Evolutionary conservation across 1,140 invertebrate genomes (phyloP).

Genomic region (Ectropis grisescens): DNA sequence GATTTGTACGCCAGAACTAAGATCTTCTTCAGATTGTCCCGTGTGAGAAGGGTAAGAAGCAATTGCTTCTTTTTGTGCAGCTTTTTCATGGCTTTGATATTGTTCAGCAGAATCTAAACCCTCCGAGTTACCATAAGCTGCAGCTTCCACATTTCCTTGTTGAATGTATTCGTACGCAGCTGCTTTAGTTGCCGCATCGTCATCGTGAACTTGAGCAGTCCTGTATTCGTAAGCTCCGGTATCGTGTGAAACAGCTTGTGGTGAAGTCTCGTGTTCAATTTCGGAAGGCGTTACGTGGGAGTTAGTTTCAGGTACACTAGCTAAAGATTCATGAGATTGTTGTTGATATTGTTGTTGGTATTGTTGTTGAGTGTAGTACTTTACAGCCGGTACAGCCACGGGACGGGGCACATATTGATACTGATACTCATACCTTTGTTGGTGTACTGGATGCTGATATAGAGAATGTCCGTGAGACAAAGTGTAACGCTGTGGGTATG

Average conservation of each 20-base stretch:
- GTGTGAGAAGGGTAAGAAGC: conserved; percentile 26
- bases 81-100: conserved; percentile 22
- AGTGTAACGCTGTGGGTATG: conserved; percentile 37
- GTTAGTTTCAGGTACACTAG: neutral
- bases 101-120: conserved; percentile 5
- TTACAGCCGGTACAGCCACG: conserved; percentile 18
- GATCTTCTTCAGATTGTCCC: conserved; percentile 14
- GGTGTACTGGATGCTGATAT: conserved; percentile 31
- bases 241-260: no score
- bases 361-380: conserved; percentile 36
- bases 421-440: conserved; percentile 37
- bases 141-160: neutral
- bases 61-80: conserved; percentile 21
- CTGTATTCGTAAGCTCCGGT: no score
- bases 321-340: conserved; percentile 2
- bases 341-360: conserved; percentile 22
- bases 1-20: no score
- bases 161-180: neutral
- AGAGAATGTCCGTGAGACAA: conserved; percentile 25
- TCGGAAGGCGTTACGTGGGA: neutral
- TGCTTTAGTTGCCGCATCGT: neutral
- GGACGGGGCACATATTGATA: conserved; percentile 39
- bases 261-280: neutral
- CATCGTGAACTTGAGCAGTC: no score
- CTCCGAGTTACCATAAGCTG: conserved; percentile 12